Percentiles rank a stretch among this genome's conserved stretches.
These are phyloP conservation scores for Corvus cornix DNA, from an alignment of 2,113 vertebrate genomes.

Conservation along the genomic window DNA sequence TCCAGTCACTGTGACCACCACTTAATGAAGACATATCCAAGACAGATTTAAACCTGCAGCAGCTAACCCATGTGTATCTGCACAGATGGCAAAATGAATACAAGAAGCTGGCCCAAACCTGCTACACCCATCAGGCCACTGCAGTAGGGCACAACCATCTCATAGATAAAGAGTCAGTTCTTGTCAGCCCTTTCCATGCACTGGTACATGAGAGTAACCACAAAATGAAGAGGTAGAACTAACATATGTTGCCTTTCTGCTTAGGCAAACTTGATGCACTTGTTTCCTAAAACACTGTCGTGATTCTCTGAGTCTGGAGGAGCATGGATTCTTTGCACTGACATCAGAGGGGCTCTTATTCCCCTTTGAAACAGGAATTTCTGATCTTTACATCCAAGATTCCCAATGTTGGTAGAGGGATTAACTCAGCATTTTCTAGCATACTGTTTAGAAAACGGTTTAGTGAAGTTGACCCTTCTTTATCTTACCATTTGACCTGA, in stretches of 20 bases:
- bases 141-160: background rate
- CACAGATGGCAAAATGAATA: background rate
- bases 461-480: background rate
- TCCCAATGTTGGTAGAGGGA: background rate
- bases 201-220: background rate
- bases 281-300: background rate
- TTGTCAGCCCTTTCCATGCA: background rate
- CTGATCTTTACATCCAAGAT: background rate
- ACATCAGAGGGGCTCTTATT: background rate
- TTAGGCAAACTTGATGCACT: background rate
- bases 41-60: background rate
- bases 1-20: background rate
- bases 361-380: background rate
- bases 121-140: accelerated
- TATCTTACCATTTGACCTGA: background rate
- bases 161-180: background rate
- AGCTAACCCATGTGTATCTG: background rate
- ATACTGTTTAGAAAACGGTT: background rate
- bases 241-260: accelerated
- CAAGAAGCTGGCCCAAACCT: background rate
- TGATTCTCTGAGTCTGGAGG: background rate
- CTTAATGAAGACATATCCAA: constrained; percentile 22
- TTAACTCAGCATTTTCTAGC: background rate
- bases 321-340: background rate
- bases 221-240: background rate